A percentile compares a stretch with the other conserved stretches of the same genome.
These are phyloP conservation scores for Potamilus streckersoni DNA, from an alignment of 1,140 invertebrate genomes.

Conservation along the genomic window DNA sequence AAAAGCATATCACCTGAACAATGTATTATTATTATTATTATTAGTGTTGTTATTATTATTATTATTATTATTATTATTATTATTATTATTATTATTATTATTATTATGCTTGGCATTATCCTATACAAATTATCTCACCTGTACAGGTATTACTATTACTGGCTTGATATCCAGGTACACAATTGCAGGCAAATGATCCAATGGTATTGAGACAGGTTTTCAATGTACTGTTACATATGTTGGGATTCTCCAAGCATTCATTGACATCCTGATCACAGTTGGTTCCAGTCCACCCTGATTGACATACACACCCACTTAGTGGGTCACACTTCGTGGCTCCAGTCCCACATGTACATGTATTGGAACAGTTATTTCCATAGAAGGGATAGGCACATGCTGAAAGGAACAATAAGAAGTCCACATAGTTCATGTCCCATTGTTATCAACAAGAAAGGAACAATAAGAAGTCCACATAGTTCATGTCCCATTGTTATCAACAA, in stretches of 20 bases:
- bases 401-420: neutral
- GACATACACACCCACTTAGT: conserved; percentile 7
- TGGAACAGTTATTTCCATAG: conserved; percentile 3
- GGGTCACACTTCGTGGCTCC: conserved; percentile 1
- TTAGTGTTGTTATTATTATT: too few species aligned
- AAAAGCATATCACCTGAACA: too few species aligned
- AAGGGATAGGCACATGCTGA: neutral
- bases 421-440: too few species aligned
- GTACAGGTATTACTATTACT: neutral
- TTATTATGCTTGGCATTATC: too few species aligned
- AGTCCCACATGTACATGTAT: conserved; percentile 4
- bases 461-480: too few species aligned
- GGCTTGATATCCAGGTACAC: neutral
- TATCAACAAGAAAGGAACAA: too few species aligned
- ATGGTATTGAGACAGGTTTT: neutral
- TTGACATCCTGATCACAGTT: conserved; percentile 6
- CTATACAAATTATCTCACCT: neutral
- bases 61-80: too few species aligned
- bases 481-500: too few species aligned
- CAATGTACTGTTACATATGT: neutral
- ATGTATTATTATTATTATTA: too few species aligned
- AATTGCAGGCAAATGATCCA: conserved; percentile 3
- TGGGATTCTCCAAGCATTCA: neutral
- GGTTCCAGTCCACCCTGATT: neutral
- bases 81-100: too few species aligned